Base-by-base conservation (phyloP, 1,140 invertebrate genomes). In the Panagrolaimus sp. region DNA sequence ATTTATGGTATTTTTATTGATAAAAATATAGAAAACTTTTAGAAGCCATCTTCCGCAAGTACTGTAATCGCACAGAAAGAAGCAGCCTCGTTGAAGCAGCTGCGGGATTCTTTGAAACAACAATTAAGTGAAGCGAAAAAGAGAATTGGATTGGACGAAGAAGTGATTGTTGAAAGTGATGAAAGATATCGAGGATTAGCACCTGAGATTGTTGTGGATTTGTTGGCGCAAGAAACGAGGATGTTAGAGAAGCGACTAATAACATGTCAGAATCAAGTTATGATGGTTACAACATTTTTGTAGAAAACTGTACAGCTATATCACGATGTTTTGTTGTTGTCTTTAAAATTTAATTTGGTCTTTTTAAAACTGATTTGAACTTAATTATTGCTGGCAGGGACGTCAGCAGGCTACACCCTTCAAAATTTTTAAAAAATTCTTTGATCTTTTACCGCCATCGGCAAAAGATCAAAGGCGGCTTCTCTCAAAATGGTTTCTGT, bases 251-350 rank as follows among this genome's bases (percentile, higher is more conserved):
- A 71, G 46, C 46, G 70, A 3, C 43, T 71, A 26, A 55, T 63
- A 44, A 69, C 70, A 43, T 71, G 70, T 43, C 67, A 52, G 24
- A 71, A 58, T 46, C 70, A 64, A 21, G 70, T 71, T 28, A 71
- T 71, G 69, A 48, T 71, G 47, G 70, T 71, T 58, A 71, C 70
- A 17, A 43, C 68, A 24, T 71, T 71, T 45, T 46, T 71, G n/a
- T 71, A 43, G 67, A 43, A 38, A 17, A 58, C 14, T 58, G 47
- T 14, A 52, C 7, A 24, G 26, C 48, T 24, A 24, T n/a, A 21
- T 52, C 48, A 17, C 46, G 46, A 47, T 4, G 48, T n/a, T 7
- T 21, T 52, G 47, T 15, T 24, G n/a, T n/a, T n/a, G n/a, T n/a
- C n/a, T n/a, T n/a, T n/a, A n/a, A n/a, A n/a, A n/a, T n/a, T n/a